Conservation (phyloP, 2,888 invertebrate species). For the Stenolophus ochropezus region DNA sequence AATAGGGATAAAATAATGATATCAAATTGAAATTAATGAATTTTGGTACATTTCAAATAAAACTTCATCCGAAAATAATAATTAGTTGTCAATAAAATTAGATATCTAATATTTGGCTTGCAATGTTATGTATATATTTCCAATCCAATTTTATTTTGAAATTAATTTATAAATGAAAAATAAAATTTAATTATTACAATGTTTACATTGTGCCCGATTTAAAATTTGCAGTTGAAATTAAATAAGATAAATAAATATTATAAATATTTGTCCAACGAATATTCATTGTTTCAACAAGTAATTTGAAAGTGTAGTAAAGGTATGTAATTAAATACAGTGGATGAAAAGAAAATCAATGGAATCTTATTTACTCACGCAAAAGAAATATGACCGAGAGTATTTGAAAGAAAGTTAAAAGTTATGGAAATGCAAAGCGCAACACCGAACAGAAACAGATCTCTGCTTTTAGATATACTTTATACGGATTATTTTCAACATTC, state of each 20-base stretch:
- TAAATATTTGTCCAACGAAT: too few relatives aligned
- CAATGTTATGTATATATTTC: not conserved
- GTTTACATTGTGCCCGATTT: not conserved
- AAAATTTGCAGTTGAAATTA: not conserved
- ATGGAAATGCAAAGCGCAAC: conserved; percentile 12
- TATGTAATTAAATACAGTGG: conserved; percentile 11
- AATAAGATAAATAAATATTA: not conserved
- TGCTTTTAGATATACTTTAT: not conserved
- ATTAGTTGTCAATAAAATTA: not conserved
- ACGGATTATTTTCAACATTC: not conserved
- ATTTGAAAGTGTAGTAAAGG: not conserved
- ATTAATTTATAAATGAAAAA: not conserved
- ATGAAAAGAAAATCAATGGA: conserved; percentile 30
- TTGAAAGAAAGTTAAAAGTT: conserved; percentile 21
- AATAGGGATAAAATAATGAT: too few relatives aligned
- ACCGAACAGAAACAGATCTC: conserved; percentile 36
- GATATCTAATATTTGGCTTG: not conserved
- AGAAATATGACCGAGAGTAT: conserved; percentile 33
- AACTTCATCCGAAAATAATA: not conserved
- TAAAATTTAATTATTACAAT: not conserved
- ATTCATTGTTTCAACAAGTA: not conserved
- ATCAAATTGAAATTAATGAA: too few relatives aligned
- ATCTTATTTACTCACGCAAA: conserved; percentile 32
- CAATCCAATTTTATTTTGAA: not conserved
- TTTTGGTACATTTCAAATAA: too few relatives aligned